Evolutionary conservation across 1,140 invertebrate species (phyloP).

Genomic region (Euwallacea similis): DNA sequence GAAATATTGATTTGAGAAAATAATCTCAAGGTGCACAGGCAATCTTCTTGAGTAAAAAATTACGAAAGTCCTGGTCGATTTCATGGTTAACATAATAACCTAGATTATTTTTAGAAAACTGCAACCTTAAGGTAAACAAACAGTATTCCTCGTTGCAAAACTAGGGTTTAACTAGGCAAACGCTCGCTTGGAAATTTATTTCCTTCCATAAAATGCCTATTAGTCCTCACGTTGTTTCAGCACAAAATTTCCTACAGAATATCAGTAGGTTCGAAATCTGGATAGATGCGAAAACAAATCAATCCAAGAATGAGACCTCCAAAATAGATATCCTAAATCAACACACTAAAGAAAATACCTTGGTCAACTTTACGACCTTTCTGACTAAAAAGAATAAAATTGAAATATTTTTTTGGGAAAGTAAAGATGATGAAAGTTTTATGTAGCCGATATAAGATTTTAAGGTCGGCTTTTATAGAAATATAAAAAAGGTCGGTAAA

Average conservation of each 20-base stretch:
- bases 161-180: not conserved
- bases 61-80: not conserved
- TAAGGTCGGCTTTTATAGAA: not conserved
- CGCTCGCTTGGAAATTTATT: not conserved
- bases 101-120: conserved; percentile 4
- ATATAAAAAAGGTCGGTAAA: not conserved
- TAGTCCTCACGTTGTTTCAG: not conserved
- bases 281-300: not conserved
- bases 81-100: not conserved
- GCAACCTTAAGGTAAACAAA: conserved; percentile 5
- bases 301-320: not conserved
- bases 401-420: not conserved
- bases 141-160: not conserved
- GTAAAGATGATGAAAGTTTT: not conserved
- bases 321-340: not conserved
- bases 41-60: not conserved
- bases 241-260: not conserved
- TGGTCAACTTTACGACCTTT: not conserved
- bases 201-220: not conserved
- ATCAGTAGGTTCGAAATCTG: not conserved
- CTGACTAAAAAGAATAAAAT: not conserved
- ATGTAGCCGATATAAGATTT: not conserved
- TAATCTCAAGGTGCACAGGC: not conserved
- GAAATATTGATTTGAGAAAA: not conserved
- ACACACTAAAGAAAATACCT: not conserved